These are phyloP conservation scores for Bufo bufo DNA, from an alignment of 2,113 vertebrate species.

Conservation along the genomic window DNA sequence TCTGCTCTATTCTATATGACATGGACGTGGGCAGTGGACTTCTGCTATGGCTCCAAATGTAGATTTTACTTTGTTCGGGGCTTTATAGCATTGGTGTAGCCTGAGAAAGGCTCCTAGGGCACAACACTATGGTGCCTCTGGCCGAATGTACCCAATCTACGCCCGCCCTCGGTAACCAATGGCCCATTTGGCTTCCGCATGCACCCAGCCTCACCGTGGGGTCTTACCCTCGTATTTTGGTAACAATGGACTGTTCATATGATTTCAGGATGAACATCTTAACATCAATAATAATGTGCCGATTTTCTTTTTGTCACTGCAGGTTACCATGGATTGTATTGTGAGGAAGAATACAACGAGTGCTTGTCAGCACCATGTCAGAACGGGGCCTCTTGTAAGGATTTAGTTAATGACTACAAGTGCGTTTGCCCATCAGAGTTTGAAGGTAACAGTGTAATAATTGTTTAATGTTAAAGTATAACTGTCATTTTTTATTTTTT, in stretches of 20 bases:
- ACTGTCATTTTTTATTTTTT: no score
- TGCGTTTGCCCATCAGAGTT: constrained; percentile 89
- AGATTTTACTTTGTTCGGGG: background rate
- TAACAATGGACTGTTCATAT: no score
- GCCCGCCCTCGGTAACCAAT: no score
- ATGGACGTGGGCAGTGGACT: background rate
- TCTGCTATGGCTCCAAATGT: background rate
- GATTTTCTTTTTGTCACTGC: constrained; percentile 28
- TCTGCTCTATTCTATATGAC: no score
- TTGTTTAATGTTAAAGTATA: background rate
- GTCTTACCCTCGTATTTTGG: no score
- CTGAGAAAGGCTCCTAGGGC: no score
- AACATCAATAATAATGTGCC: no score
- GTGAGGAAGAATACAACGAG: constrained; percentile 95
- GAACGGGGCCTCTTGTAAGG: constrained; percentile 91
- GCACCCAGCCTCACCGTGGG: no score
- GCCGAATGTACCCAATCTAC: no score
- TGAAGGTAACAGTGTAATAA: constrained; percentile 76
- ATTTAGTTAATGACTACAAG: constrained; percentile 88
- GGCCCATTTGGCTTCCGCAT: no score
- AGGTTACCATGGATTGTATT: constrained; percentile 97
- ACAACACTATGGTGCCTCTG: no score
- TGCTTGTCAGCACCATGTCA: constrained; percentile 93
- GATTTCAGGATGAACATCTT: no score
- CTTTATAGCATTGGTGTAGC: background rate